Conservation (phyloP, 2,888 invertebrate species). For the Crematogaster levior region DNA sequence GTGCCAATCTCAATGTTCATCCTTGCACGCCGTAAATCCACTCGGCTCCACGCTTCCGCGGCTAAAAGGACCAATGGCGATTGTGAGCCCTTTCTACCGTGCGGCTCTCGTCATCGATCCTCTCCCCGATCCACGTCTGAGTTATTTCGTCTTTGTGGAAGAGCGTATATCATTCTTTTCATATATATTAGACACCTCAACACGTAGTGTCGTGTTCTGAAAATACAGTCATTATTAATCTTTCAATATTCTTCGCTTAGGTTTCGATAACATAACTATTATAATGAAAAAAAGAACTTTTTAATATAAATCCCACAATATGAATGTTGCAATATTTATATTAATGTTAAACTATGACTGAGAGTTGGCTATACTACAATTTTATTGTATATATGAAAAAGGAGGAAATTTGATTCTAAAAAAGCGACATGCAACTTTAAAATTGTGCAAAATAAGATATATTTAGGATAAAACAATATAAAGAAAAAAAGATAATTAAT, state of each 20-base stretch:
- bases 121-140: constrained; percentile 51
- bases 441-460: neutral
- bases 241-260: constrained; percentile 6
- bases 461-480: neutral
- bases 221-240: constrained; percentile 42
- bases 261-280: constrained; percentile 40
- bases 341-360: neutral
- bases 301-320: neutral
- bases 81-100: constrained; percentile 60
- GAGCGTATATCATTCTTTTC: constrained; percentile 50
- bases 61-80: constrained; percentile 69
- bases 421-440: neutral
- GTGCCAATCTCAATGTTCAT: constrained; percentile 71
- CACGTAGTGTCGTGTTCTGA: constrained; percentile 28
- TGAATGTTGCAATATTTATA: neutral
- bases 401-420: neutral
- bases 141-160: constrained; percentile 54
- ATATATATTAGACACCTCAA: constrained; percentile 40
- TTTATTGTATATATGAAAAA: neutral
- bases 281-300: neutral
- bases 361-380: neutral
- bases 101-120: constrained; percentile 61
- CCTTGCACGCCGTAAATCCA: constrained; percentile 67
- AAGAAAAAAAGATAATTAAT: neutral
- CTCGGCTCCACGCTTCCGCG: constrained; percentile 57